Base-by-base conservation (phyloP, 2,888 invertebrate species). In the Operophtera brumata region DNA sequence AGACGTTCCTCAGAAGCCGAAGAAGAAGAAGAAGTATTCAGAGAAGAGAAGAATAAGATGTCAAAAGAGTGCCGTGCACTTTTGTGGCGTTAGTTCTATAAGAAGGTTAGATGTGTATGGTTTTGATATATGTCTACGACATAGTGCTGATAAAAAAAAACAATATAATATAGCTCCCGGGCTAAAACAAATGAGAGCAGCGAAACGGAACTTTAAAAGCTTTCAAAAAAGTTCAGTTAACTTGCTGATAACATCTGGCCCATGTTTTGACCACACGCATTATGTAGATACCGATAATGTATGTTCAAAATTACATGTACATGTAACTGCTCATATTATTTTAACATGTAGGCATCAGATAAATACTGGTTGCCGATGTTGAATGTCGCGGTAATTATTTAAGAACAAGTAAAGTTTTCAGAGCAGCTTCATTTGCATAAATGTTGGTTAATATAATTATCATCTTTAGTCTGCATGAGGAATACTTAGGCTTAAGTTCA, bases 201-300 rank as follows among this genome's bases (percentile, higher is more conserved):
- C 61, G 59, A 51, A 59, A 63, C 50, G 47, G 57, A 65, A 64
- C 64, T 65, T 57, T 62, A 63, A 68, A 61, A 62, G 60, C 52
- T 47, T 59, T 58, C 44, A 20, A 57, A 62, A 65, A 62, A 56
- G 66, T 63, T 67, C 69, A 61, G 64, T 65, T 61, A 47, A 58
- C 51, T 50, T 32, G 46, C 36, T 57, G 66, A 66, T 66, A 64
- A 57, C 53, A 66, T 62, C 61, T 53, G 20, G 39, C n/a, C 30
- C 45, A 54, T 57, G 42, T 59, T 56, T 54, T 55, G 64, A 60
- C 60, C 62, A 62, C 62, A 62, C 59, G 28, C 58, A 59, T 51
- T 28, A 54, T 53, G 56, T 54, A 58, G 56, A 57, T 62, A 60
- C 44, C 46, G 54, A 60, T 64, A 60, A 58, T 64, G 64, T 62